Conservation (phyloP, 2,888 invertebrate species). For the Coremacera marginata region DNA sequence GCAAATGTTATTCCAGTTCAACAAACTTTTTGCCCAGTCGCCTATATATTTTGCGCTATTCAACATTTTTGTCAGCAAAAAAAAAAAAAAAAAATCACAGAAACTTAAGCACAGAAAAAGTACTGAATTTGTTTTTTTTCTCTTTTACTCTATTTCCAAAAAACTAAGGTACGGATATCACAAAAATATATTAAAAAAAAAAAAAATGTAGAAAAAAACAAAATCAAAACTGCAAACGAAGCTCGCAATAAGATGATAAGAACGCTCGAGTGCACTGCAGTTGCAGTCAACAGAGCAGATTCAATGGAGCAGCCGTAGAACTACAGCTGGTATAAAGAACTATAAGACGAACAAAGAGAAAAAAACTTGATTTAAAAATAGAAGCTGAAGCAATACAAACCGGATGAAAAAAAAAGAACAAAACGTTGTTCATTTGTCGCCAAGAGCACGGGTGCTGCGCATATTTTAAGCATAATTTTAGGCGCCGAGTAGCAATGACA, state of each 20-base stretch:
- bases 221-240: not conserved
- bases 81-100: not conserved
- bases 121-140: no score
- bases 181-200: not conserved
- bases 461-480: not conserved
- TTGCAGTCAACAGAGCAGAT: not conserved
- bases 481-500: no score
- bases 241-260: conserved; percentile 21
- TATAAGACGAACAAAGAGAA: not conserved
- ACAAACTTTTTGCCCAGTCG: conserved; percentile 54
- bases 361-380: not conserved
- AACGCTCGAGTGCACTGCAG: conserved; percentile 25
- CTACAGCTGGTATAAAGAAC: not conserved
- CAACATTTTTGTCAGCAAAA: conserved; percentile 4
- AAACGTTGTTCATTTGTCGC: not conserved
- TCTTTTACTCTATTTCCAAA: not conserved
- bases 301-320: not conserved
- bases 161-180: not conserved
- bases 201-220: not conserved
- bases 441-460: not conserved
- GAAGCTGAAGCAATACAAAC: not conserved
- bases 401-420: not conserved
- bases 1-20: conserved; percentile 44
- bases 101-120: not conserved
- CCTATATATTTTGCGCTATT: conserved; percentile 47